These are phyloP conservation scores for Lepidothrix coronata DNA, from an alignment of 2,113 vertebrate genomes.

Conservation along the genomic window DNA sequence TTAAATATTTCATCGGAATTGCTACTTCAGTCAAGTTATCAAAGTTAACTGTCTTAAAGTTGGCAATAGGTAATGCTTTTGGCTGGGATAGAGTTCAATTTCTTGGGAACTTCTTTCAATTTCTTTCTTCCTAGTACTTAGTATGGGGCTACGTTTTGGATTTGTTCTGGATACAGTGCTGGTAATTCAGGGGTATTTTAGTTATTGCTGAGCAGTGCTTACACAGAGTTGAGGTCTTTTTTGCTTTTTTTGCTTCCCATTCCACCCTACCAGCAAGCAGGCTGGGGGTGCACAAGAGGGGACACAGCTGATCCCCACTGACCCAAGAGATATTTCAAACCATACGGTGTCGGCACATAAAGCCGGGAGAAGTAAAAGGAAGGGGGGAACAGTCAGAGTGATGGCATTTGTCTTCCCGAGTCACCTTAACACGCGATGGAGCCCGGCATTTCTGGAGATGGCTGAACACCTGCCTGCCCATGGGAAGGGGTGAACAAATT, in stretches of 20 bases:
- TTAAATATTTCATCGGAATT: not conserved
- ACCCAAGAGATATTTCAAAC: not conserved
- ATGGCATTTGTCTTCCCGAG: accelerated
- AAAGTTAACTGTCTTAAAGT: not conserved
- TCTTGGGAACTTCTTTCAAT: not conserved
- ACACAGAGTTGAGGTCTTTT: not conserved
- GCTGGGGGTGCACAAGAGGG: not conserved
- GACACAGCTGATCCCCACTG: not conserved
- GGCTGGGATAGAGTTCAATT: not conserved
- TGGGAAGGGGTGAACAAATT: not conserved
- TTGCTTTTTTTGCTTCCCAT: not conserved
- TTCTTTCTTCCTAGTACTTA: not conserved
- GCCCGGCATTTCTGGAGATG: not conserved
- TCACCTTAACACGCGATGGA: not conserved
- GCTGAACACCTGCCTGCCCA: not conserved
- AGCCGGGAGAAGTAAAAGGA: not conserved
- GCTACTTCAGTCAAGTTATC: not conserved
- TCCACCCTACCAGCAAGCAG: accelerated
- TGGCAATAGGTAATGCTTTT: not conserved
- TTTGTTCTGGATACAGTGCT: not conserved
- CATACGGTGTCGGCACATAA: not conserved
- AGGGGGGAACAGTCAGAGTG: not conserved
- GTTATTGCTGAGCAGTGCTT: not conserved
- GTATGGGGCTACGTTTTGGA: not conserved
- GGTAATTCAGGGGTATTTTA: not conserved